phyloP scores from a whole-genome alignment of 2,888 invertebrate species.

The Prenolepis imparis region DNA sequence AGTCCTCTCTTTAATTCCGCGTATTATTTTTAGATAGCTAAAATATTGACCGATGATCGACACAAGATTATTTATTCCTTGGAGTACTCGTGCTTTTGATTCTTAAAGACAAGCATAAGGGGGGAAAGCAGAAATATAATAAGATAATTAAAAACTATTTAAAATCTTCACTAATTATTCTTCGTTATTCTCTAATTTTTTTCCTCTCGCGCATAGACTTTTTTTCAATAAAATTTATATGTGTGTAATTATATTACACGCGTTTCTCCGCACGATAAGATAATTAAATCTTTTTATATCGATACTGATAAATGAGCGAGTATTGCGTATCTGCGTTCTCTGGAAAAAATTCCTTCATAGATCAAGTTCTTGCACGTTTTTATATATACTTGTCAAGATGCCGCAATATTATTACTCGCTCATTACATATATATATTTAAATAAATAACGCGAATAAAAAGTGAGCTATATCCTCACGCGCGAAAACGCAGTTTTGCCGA shows the following conservation, averaged over 20 bases:
- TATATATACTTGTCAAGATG: background rate
- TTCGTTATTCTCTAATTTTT: slow-evolving; percentile 16
- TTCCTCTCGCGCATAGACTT: background rate
- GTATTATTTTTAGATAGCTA: background rate
- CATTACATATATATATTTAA: slow-evolving; percentile 13
- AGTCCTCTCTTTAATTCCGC: slow-evolving; percentile 1
- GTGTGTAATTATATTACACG: slow-evolving; percentile 34
- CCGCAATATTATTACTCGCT: slow-evolving; percentile 16
- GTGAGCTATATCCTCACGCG: slow-evolving; percentile 14
- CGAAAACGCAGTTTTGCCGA: slow-evolving; percentile 25
- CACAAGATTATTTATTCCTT: slow-evolving; percentile 19
- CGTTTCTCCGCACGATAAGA: slow-evolving; percentile 24
- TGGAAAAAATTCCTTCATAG: background rate
- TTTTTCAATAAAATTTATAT: slow-evolving; percentile 32
- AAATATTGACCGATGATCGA: slow-evolving; percentile 2
- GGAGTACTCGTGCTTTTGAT: slow-evolving; percentile 30
- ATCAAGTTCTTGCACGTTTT: background rate
- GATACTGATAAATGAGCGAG: slow-evolving; percentile 26
- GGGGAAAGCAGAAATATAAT: slow-evolving; percentile 39
- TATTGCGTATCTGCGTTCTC: background rate
- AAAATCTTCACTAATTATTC: slow-evolving; percentile 17
- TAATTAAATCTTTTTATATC: slow-evolving; percentile 23
- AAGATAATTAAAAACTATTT: slow-evolving; percentile 26
- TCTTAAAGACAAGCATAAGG: slow-evolving; percentile 28
- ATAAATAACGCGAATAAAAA: slow-evolving; percentile 44